Evolutionary conservation across 2,113 vertebrate genomes (phyloP), one percentile per base, ranked within the genome.

Genomic region (Albula glossodonta): DNA sequence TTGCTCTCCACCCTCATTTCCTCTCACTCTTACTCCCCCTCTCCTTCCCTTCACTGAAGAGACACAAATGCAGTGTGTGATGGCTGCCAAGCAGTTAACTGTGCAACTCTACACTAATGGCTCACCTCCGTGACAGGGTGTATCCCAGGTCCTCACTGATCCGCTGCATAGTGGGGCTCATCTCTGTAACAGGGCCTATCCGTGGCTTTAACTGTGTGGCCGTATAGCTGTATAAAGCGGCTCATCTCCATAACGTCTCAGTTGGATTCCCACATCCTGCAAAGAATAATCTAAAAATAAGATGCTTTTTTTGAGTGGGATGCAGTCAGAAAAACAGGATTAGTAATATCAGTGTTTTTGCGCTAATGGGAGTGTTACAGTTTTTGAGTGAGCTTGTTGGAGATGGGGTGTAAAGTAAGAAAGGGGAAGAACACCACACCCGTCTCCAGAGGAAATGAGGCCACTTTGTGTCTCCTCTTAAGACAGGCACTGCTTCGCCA

Each of bases 31-130:
- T 78, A 49, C 78, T 13, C 2, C 0, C 74, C 74, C 52, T 79
- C 74, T 56, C 51, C 60, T 19, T 63, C 49, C 84, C 87, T 86
- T 48, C 90, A 94, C 94, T 94, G 93, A 94, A 90, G 1, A 84
- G 83, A 91, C 93, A 93, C 83, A 91, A 91, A 83, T 90, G 85
- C 85, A 52, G 49, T 22, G 22, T 41, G 31, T 83, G 49, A 82
- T 9, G 60, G 60, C 60, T 56, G n/a, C 81, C 52, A n/a, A 82
- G 22, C 6, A 19, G 17, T 51, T 81, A n/a, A 57, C 78, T 78
- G 57, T 15, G 60, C 78, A 84, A 86, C 87, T 86, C 53, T 22
- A 5, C 83, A 31, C 22, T 22, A 57, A 66, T 66, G 17, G 60
- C 60, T 66, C 17, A 22, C 80, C 13, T 81, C 49, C 49, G n/a